Evolutionary conservation across 2,113 vertebrate species (phyloP).

Genomic region (Anas platyrhynchos): DNA sequence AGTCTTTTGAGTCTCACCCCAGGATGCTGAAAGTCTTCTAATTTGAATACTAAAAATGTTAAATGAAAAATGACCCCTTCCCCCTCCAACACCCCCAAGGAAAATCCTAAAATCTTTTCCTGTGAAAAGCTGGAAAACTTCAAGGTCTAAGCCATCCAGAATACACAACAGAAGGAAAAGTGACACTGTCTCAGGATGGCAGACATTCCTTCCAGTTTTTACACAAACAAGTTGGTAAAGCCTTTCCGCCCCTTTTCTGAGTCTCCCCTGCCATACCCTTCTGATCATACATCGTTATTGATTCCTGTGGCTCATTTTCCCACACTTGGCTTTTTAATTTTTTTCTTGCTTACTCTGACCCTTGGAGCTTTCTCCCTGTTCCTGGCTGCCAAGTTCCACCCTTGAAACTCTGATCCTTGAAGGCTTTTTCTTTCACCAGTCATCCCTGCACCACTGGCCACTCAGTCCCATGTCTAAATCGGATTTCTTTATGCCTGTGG

Average conservation of each 20-base stretch:
- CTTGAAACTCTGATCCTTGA: not conserved
- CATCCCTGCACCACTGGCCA: not conserved
- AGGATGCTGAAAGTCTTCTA: constrained; percentile 64
- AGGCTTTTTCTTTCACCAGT: not conserved
- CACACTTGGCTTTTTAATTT: not conserved
- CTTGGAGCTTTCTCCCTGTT: not conserved
- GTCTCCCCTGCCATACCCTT: not conserved
- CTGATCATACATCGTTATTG: not conserved
- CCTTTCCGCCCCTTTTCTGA: not conserved
- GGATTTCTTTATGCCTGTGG: not conserved
- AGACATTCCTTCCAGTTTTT: constrained; percentile 33
- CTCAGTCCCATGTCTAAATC: not conserved
- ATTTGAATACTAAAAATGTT: constrained; percentile 67
- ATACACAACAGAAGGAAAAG: constrained; percentile 34
- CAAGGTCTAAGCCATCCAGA: constrained; percentile 42
- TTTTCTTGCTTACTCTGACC: not conserved
- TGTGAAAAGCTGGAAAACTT: constrained; percentile 36
- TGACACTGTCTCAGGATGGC: not conserved
- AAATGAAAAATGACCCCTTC: constrained; percentile 37
- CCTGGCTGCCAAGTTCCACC: not conserved
- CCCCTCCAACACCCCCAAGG: constrained; percentile 7
- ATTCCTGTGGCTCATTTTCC: constrained; percentile 3
- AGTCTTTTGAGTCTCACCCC: constrained; percentile 58
- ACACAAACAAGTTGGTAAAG: constrained; percentile 33
- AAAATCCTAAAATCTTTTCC: constrained; percentile 54